These are phyloP conservation scores for Gortyna flavago DNA, from an alignment of 2,888 invertebrate genomes.

Conservation along the genomic window DNA sequence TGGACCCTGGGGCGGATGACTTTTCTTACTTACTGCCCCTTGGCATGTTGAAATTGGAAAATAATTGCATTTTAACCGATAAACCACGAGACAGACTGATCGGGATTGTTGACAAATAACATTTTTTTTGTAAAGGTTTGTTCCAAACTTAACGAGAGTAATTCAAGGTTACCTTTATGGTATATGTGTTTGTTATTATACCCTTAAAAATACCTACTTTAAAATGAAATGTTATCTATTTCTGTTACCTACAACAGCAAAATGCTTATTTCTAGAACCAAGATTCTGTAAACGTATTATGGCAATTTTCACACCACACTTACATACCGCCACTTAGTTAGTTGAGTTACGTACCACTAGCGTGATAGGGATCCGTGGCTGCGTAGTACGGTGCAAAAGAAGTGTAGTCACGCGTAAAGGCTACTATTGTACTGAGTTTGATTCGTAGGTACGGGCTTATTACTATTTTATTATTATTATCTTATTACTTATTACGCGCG, in stretches of 20 bases:
- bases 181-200: too few relatives aligned
- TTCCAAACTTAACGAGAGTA: neutral
- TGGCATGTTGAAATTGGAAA: conserved; percentile 73
- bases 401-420: conserved; percentile 16
- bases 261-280: neutral
- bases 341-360: conserved; percentile 34
- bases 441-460: neutral
- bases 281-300: neutral
- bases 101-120: neutral
- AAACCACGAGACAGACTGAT: conserved; percentile 42
- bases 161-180: too few relatives aligned
- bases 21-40: conserved; percentile 69
- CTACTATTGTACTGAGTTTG: too few relatives aligned
- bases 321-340: conserved; percentile 28
- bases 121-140: neutral
- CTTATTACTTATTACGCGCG: too few relatives aligned
- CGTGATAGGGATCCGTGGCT: conserved; percentile 25
- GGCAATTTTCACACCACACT: conserved; percentile 16
- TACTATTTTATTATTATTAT: too few relatives aligned
- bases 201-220: too few relatives aligned
- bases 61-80: conserved; percentile 62
- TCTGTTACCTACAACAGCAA: too few relatives aligned
- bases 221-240: too few relatives aligned
- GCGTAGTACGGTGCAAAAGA: conserved; percentile 18
- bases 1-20: conserved; percentile 66